Evolutionary conservation across 2,888 invertebrate species (phyloP), one percentile per base, ranked within the genome.

Genomic region (Eudemis profundana): DNA sequence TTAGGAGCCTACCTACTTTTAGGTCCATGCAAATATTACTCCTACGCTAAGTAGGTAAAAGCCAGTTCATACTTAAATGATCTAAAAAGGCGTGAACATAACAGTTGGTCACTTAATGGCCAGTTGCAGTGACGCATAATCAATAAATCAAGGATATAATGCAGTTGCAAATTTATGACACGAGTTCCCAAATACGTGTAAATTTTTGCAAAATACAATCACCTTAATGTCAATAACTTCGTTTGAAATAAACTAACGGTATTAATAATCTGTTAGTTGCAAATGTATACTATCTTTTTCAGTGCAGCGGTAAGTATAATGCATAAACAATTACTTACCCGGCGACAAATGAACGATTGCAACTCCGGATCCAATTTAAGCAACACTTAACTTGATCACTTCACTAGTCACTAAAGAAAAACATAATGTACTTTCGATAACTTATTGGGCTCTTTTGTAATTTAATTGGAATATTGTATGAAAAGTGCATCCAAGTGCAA

Each of bases 311-410:
- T 15, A 17, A 38, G 36, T 40, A 23, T 38, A 56, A 29, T 57
- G 46, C 19, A 66, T 72, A 78, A 74, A 75, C 72, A 75, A 75
- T 71, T 66, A 83, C 88, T 81, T 82, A 89, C 89, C 89, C 82
- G 87, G 86, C 85, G 84, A 87, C 87, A 86, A 85, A 86, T 89
- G 86, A 71, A 73, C 66, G 51, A 66, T 54, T 53, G 54, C 62
- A 65, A 64, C 62, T 70, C 60, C 69, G 70, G 70, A 74, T 70
- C 73, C 74, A 75, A 79, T 76, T 78, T 76, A 72, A 69, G 70
- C 42, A 75, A 74, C 74, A 78, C 76, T 65, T 68, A 71, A 72
- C 53, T 64, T 65, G 50, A 66, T 65, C 72, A 78, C 76, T 72
- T 46, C 67, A 73, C 66, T 68, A 72, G 68, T 71, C 73, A 81